These are phyloP conservation scores for Mus pahari DNA, from an alignment of 2,113 vertebrate species.

Conservation along the genomic window DNA sequence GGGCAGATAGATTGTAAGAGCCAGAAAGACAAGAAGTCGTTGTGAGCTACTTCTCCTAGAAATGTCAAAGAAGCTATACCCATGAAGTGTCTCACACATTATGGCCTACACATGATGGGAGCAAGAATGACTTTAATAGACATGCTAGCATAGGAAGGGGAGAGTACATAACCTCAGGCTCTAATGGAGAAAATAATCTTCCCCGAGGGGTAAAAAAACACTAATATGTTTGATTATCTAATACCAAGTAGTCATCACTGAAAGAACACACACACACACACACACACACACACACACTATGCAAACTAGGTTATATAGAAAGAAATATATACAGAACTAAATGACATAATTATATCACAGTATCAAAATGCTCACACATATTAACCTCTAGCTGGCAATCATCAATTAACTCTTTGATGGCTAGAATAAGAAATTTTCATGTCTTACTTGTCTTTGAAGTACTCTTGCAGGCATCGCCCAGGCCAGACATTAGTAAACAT, in stretches of 20 bases:
- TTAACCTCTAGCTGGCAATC: neutral
- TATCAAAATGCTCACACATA: neutral
- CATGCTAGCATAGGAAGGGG: neutral
- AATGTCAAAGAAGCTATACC: neutral
- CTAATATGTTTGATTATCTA: neutral
- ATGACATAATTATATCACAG: neutral
- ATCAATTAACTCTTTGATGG: neutral
- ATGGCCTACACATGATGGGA: neutral
- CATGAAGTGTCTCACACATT: neutral
- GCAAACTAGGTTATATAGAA: neutral
- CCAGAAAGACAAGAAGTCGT: too few species aligned
- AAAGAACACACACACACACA: neutral
- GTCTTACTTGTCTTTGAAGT: neutral
- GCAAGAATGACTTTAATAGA: neutral
- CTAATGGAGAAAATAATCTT: neutral
- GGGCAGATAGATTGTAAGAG: neutral
- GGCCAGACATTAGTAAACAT: neutral
- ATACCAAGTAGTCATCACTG: neutral
- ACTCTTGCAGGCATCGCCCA: neutral
- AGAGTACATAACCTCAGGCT: neutral
- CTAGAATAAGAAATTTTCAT: neutral
- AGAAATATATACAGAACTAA: neutral
- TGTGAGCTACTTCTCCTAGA: neutral
- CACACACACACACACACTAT: too few species aligned
- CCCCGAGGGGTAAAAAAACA: too few species aligned